Percentiles rank a stretch among this genome's conserved stretches.
These are phyloP conservation scores for Leptopterna dolabrata DNA, from an alignment of 2,888 invertebrate species.

Conservation along the genomic window DNA sequence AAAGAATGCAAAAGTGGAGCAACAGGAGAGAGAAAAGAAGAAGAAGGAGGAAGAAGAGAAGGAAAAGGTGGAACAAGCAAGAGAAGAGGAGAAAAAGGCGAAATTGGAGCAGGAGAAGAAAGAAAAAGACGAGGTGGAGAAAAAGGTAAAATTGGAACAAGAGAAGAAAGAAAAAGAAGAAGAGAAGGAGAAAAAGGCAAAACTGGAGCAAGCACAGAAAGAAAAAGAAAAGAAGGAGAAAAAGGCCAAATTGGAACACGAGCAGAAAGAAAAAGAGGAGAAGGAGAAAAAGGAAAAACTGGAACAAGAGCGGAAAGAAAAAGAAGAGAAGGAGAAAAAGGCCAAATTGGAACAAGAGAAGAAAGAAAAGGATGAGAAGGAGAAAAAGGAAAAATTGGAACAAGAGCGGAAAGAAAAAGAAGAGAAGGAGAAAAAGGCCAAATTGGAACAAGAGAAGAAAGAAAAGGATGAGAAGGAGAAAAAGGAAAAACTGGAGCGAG, in stretches of 20 bases:
- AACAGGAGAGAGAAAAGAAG: not conserved
- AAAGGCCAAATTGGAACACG: conserved; percentile 41
- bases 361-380: conserved; percentile 6
- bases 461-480: not conserved
- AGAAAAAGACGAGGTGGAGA: not conserved
- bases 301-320: conserved; percentile 14
- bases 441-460: conserved; percentile 12
- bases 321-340: conserved; percentile 9
- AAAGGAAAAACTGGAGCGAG: conserved; percentile 1
- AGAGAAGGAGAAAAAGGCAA: conserved; percentile 23
- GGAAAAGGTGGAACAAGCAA: not conserved
- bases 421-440: conserved; percentile 20
- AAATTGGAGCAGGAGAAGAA: conserved; percentile 4
- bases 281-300: conserved; percentile 24
- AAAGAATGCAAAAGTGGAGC: conserved; percentile 39
- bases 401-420: conserved; percentile 15
- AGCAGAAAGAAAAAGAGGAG: conserved; percentile 40
- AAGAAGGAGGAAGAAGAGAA: conserved; percentile 4
- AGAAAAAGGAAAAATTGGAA: not conserved
- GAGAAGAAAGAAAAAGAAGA: conserved; percentile 45
- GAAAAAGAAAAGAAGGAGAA: conserved; percentile 36
- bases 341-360: not conserved
- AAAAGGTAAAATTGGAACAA: conserved; percentile 33
- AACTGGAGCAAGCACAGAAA: conserved; percentile 20
- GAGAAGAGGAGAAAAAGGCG: not conserved